phyloP scores from a whole-genome alignment of 2,797 vertebrate species.

The Tolypeutes matacus region DNA sequence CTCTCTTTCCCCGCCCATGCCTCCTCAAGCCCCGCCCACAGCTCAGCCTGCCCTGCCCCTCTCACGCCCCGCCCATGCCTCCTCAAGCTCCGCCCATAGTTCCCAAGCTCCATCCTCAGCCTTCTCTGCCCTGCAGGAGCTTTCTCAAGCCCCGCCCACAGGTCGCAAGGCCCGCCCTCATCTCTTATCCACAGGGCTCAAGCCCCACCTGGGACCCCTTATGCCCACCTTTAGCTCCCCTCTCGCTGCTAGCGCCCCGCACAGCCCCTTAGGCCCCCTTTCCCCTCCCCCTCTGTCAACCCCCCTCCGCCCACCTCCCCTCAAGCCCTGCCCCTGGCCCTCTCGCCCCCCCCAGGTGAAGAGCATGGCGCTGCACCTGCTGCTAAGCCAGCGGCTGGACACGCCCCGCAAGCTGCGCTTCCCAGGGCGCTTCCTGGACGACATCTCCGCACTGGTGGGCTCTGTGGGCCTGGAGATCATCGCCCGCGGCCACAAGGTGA shows the following conservation, averaged over 20 bases:
- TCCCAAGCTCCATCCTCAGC: too few species aligned
- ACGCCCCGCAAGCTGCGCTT: slow-evolving; percentile 92
- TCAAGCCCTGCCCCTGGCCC: fast-evolving
- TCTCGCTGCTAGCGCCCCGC: too few species aligned
- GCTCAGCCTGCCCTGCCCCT: neutral
- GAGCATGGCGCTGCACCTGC: slow-evolving; percentile 94
- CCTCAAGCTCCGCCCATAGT: neutral
- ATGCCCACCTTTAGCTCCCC: neutral
- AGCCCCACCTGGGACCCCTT: neutral
- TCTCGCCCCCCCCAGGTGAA: slow-evolving; percentile 89
- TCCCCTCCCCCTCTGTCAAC: neutral
- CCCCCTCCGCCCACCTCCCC: neutral
- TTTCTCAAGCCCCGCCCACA: neutral
- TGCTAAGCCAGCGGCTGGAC: slow-evolving; percentile 91
- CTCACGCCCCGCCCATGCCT: neutral
- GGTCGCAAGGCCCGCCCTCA: fast-evolving
- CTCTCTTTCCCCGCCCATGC: neutral
- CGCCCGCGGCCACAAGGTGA: slow-evolving; percentile 93
- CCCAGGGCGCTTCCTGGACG: slow-evolving; percentile 94
- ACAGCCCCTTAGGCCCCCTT: neutral
- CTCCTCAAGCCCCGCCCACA: too few species aligned
- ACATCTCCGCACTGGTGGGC: slow-evolving; percentile 92
- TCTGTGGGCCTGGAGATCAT: slow-evolving; percentile 93
- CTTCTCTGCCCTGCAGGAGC: too few species aligned
- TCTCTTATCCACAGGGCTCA: neutral